These are phyloP conservation scores for Atherinosoma microstoma DNA, from an alignment of 2,797 vertebrate genomes.

Conservation along the genomic window DNA sequence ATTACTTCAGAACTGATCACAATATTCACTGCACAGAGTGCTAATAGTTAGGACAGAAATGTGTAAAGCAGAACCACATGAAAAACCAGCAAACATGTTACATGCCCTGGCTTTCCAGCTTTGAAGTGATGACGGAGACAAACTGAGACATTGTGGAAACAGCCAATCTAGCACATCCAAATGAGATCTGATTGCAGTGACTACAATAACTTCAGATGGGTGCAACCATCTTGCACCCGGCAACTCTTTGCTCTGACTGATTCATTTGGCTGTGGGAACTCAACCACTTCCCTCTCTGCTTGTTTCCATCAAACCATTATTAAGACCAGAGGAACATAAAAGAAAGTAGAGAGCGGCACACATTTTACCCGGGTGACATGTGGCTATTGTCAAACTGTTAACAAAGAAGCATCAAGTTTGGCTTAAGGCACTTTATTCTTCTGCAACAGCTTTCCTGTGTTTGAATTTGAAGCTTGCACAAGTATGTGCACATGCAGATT, in stretches of 20 bases:
- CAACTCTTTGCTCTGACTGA: neutral
- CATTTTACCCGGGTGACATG: constrained; percentile 6
- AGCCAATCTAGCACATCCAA: constrained; percentile 8
- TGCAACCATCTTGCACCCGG: constrained; percentile 15
- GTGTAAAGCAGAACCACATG: neutral
- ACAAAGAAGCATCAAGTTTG: neutral
- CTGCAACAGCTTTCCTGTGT: neutral
- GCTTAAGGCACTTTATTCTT: neutral
- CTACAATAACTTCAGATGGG: neutral
- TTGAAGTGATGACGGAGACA: neutral
- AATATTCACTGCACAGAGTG: neutral
- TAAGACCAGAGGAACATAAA: constrained; percentile 2
- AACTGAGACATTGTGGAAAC: neutral
- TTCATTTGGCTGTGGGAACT: constrained; percentile 4
- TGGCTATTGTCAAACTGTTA: constrained; percentile 3
- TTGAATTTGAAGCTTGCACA: neutral
- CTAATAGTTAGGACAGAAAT: neutral
- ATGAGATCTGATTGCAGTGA: constrained; percentile 8
- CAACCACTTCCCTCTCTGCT: neutral
- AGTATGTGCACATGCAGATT: neutral
- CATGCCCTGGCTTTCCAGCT: neutral
- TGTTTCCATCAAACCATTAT: constrained; percentile 1
- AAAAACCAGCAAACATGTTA: too few species aligned
- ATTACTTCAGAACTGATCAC: neutral
- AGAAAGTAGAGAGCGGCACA: neutral